These are phyloP conservation scores for Heterodera filipjevi DNA, from an alignment of 2,888 invertebrate species.

Conservation along the genomic window DNA sequence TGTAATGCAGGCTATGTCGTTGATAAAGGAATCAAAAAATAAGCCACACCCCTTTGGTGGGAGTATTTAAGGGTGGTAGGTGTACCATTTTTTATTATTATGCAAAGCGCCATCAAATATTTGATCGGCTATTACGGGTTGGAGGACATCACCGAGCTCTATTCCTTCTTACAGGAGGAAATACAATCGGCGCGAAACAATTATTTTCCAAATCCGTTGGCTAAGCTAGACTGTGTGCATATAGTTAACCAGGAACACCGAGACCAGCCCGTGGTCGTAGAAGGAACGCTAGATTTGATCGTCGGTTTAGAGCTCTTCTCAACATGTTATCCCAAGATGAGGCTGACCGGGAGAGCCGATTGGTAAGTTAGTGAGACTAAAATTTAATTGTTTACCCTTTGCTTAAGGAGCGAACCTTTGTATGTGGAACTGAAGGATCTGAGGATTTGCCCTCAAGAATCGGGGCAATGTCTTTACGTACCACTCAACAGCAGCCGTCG, in stretches of 20 bases:
- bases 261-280: background rate
- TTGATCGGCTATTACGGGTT: background rate
- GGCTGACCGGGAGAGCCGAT: background rate
- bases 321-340: background rate
- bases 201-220: background rate
- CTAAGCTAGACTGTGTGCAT: background rate
- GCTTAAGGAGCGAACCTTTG: background rate
- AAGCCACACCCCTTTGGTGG: background rate
- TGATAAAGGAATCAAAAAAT: background rate
- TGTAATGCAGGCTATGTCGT: background rate
- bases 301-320: background rate
- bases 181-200: background rate
- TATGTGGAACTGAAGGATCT: background rate
- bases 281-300: background rate
- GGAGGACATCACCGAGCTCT: background rate
- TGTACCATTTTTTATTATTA: too few relatives aligned
- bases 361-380: background rate
- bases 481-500: background rate
- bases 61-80: background rate
- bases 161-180: background rate
- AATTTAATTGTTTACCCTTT: background rate
- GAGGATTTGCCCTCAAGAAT: background rate
- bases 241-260: background rate
- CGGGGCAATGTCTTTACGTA: background rate
- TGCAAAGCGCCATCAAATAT: background rate